Evolutionary conservation across 2,113 vertebrate species (phyloP), one percentile per base, ranked within the genome.

Genomic region (Leptocoma aspasia): DNA sequence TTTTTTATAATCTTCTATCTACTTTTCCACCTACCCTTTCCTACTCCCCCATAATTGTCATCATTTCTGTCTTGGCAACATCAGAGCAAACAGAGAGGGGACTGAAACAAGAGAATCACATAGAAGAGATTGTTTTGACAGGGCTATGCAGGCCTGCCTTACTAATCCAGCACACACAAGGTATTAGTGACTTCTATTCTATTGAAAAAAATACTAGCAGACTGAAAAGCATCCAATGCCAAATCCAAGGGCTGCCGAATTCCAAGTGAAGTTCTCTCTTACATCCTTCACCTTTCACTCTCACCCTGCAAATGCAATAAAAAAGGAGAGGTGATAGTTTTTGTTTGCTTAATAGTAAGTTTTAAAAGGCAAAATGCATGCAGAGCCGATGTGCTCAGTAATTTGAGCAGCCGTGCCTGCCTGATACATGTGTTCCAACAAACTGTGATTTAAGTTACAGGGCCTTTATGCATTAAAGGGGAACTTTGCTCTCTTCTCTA

Each of bases 121-220:
- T 59, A 76, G 57, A 94, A 59, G 77, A 79, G 84, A 95, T 87
- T 90, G 78, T 76, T 96, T 86, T 96, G 86, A 69, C 86, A 89
- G 41, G n/a, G 30, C 42, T 89, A 3, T 30, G 41, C 69, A 82
- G 56, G 17, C 24, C 60, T 84, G 50, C n/a, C 19, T 72, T 84
- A 79, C 61, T 95, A 91, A 87, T 65, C 89, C 73, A 85, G 37
- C 59, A 79, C 39, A 76, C 10, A 5, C 65, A 87, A 92, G 59
- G 50, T 69, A 82, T 87, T 79, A 92, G 28, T 87, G 61, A 50
- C 64, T 95, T 71, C 9, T 54, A 69, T 82, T 91, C 73, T 76
- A 92, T 85, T 85, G 61, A 92, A 91, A 72, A 68, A 88, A 57
- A 84, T 45, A 91, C 64, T 42, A 94, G 37, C 49, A 61, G 24